Evolutionary conservation across 2,113 vertebrate species (phyloP).

Genomic region (Patagioenas fasciata): DNA sequence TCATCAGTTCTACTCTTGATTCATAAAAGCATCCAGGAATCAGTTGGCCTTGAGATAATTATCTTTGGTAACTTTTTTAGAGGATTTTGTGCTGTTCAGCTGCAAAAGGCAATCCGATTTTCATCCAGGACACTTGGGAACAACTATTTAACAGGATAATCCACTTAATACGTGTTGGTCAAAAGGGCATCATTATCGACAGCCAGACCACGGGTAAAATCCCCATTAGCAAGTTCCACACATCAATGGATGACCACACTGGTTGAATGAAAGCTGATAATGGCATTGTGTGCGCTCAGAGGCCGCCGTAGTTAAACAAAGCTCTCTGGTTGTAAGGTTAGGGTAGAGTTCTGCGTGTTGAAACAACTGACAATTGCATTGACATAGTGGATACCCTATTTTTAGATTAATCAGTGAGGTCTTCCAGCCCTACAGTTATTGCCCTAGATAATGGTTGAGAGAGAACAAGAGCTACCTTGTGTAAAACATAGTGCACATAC

Average conservation of each 20-base stretch:
- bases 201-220: background rate
- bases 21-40: background rate
- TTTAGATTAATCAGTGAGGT: slow-evolving; percentile 30
- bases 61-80: background rate
- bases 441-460: background rate
- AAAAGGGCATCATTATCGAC: background rate
- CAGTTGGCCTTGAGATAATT: background rate
- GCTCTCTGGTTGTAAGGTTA: background rate
- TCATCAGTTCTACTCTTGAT: background rate
- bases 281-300: background rate
- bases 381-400: slow-evolving; percentile 16
- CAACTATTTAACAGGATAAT: background rate
- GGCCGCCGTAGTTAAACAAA: background rate
- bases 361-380: slow-evolving; percentile 20
- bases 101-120: background rate
- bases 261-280: slow-evolving; percentile 3
- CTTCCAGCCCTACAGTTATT: slow-evolving; percentile 7
- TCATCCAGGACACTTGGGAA: background rate
- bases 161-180: background rate
- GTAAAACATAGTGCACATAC: background rate
- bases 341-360: background rate
- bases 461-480: background rate
- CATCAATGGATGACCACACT: slow-evolving; percentile 26
- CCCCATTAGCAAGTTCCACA: slow-evolving; percentile 59
- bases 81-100: background rate